Percentiles rank a stretch among this genome's conserved stretches.
Conservation (phyloP, 2,113 vertebrate species). For the Nesogale talazaci region DNA sequence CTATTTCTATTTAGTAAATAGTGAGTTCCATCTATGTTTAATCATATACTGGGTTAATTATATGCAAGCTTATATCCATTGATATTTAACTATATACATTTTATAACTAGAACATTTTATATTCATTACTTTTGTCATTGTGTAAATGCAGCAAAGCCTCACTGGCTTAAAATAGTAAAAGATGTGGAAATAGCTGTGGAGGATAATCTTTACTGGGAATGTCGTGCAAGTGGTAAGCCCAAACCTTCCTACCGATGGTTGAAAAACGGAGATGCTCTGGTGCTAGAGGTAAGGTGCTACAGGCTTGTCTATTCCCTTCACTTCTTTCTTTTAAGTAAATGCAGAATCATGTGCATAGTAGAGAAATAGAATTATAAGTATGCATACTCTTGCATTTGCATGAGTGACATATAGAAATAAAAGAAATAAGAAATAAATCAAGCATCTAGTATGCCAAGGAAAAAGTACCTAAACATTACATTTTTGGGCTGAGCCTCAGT, state of each 20-base stretch:
- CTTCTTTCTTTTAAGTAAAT: neutral
- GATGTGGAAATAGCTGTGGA: slow-evolving; percentile 91
- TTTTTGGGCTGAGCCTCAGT: no score
- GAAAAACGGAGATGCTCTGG: slow-evolving; percentile 91
- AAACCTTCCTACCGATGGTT: slow-evolving; percentile 96
- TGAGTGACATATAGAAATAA: neutral
- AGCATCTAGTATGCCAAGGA: neutral
- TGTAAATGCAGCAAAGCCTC: slow-evolving; percentile 91
- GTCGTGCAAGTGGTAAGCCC: slow-evolving; percentile 94
- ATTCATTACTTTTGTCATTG: neutral
- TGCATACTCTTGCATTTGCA: neutral
- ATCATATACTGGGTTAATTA: neutral
- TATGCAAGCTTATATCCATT: neutral
- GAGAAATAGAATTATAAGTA: neutral
- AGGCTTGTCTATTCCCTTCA: neutral
- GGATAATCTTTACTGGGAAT: slow-evolving; percentile 94
- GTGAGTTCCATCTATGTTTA: no score
- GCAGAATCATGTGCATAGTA: neutral
- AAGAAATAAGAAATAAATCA: neutral
- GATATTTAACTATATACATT: neutral
- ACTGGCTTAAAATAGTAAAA: slow-evolving; percentile 93
- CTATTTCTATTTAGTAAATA: neutral
- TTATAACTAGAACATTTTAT: neutral
- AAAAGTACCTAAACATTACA: neutral
- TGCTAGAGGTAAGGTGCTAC: slow-evolving; percentile 87